These are phyloP conservation scores for Anorthoa munda DNA, from an alignment of 2,888 invertebrate genomes.

Conservation along the genomic window DNA sequence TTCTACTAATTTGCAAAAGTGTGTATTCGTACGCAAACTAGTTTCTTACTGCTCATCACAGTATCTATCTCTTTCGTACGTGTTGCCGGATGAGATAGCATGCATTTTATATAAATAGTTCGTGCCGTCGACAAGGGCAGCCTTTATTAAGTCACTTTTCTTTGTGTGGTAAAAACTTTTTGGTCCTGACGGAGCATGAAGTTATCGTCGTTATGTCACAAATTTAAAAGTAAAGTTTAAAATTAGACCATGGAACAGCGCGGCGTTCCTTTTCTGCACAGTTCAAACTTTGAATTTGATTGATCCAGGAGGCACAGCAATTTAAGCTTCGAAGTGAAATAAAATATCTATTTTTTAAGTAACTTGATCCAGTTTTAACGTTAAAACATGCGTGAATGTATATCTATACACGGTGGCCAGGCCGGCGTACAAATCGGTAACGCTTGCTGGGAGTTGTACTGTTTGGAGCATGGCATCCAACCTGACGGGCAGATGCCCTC, in stretches of 20 bases:
- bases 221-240: constrained; percentile 55
- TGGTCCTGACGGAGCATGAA: constrained; percentile 10
- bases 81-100: too few relatives aligned
- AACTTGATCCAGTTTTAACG: constrained; percentile 66
- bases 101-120: too few relatives aligned
- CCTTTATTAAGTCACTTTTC: too few relatives aligned
- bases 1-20: too few relatives aligned
- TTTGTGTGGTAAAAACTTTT: constrained; percentile 27
- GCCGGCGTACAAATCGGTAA: constrained; percentile 96
- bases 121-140: too few relatives aligned
- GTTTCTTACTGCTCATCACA: too few relatives aligned
- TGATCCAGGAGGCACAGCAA: constrained; percentile 68
- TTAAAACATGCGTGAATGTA: constrained; percentile 87
- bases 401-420: constrained; percentile 88
- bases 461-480: constrained; percentile 95
- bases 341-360: constrained; percentile 79
- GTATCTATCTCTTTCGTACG: too few relatives aligned
- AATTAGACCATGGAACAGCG: constrained; percentile 52
- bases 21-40: too few relatives aligned
- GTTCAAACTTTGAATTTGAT: constrained; percentile 66
- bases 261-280: constrained; percentile 64
- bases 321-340: constrained; percentile 63
- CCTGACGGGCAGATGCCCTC: constrained; percentile 97
- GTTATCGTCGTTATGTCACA: constrained; percentile 35
- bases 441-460: constrained; percentile 96